A percentile compares a stretch with the other conserved stretches of the same genome.
phyloP scores from a whole-genome alignment of 2,113 vertebrate genomes.

The Sorex fumeus region DNA sequence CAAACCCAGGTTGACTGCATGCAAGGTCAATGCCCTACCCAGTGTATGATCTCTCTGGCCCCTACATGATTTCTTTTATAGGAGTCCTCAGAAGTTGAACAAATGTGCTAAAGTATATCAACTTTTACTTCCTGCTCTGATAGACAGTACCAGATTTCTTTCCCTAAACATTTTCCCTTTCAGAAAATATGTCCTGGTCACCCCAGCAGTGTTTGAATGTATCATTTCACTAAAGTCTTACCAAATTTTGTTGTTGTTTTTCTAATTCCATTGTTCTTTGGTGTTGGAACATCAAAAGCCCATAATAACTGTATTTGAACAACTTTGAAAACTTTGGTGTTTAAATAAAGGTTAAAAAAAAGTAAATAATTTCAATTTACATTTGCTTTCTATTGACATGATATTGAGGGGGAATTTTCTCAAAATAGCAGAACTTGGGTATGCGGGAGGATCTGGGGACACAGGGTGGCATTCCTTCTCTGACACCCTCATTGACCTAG shows the following conservation, averaged over 20 bases:
- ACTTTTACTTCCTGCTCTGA: neutral
- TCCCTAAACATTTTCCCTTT: neutral
- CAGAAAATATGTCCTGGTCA: neutral
- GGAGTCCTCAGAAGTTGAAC: neutral
- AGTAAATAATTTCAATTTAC: neutral
- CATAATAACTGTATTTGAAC: no score
- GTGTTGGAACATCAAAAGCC: no score
- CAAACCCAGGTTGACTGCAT: no score
- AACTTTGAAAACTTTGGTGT: no score
- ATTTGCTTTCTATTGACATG: neutral
- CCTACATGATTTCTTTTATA: neutral
- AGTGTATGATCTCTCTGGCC: no score
- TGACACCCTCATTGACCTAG: neutral
- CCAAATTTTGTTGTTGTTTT: slow-evolving; percentile 1
- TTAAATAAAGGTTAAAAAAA: neutral
- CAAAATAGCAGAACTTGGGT: neutral
- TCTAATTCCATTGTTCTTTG: neutral
- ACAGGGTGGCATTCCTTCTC: neutral
- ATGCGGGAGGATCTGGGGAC: neutral
- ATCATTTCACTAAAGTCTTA: neutral
- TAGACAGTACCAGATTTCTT: neutral
- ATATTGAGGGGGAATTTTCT: neutral
- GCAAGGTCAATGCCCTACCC: no score
- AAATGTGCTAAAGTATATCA: neutral
- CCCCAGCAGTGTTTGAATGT: neutral